Evolutionary conservation across 2,888 invertebrate genomes (phyloP).

Genomic region (Yponomeuta evonymella): DNA sequence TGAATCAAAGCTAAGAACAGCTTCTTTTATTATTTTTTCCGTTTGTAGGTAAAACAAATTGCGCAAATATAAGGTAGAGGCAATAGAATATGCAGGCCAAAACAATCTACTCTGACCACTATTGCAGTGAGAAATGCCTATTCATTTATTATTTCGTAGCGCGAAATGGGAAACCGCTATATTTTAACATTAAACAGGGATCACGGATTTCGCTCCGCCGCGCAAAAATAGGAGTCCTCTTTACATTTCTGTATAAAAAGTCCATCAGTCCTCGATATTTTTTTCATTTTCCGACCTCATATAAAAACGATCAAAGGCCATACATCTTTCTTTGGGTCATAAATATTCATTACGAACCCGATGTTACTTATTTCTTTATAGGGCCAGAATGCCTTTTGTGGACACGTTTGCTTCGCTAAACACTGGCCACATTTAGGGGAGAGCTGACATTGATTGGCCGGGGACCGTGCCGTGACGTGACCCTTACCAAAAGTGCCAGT

Average conservation of each 20-base stretch:
- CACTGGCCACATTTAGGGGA: background rate
- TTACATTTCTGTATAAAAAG: conserved; percentile 5
- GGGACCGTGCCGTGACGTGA: background rate
- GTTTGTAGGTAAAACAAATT: no score
- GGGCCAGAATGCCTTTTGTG: background rate
- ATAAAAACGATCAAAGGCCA: background rate
- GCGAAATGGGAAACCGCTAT: background rate
- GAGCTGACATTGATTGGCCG: background rate
- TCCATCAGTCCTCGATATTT: conserved; percentile 5
- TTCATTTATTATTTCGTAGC: background rate
- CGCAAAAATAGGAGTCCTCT: background rate
- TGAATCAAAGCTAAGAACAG: no score
- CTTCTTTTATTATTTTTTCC: no score
- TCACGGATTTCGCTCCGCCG: background rate
- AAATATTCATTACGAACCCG: background rate
- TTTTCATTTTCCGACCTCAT: background rate
- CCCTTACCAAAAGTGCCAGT: background rate
- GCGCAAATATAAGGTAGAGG: background rate
- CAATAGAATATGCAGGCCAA: background rate
- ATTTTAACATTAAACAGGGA: conserved; percentile 1
- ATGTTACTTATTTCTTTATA: background rate
- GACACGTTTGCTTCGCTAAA: no score
- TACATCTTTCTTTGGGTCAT: background rate
- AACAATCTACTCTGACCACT: background rate
- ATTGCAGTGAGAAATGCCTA: background rate